Evolutionary conservation across 37 sponge, comb jelly and placozoan genomes (phyloP).

Genomic region (Beroe forskalii): DNA sequence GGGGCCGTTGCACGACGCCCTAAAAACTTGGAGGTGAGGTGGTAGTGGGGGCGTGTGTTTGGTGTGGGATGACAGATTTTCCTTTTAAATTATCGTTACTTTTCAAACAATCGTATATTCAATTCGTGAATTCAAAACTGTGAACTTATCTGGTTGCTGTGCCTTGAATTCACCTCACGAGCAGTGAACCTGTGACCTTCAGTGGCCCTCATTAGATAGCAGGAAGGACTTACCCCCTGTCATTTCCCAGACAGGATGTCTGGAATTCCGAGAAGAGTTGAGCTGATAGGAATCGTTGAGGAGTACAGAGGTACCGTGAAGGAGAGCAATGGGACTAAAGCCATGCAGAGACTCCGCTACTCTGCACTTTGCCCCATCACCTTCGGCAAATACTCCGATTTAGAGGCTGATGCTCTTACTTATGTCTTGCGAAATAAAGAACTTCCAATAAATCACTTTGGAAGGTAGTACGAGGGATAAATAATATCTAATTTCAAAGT

Average conservation of each 20-base stretch:
- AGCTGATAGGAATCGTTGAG: not conserved
- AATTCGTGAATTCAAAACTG: too few species aligned
- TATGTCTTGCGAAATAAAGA: not conserved
- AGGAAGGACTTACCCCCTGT: too few species aligned
- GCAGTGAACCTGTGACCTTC: too few species aligned
- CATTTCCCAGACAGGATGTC: not conserved
- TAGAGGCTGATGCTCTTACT: not conserved
- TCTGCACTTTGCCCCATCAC: slow-evolving; percentile 34
- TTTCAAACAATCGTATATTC: too few species aligned
- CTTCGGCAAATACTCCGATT: not conserved
- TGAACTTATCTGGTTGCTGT: too few species aligned
- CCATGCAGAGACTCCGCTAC: slow-evolving; percentile 25
- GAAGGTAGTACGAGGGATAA: too few species aligned
- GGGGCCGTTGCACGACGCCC: slow-evolving; percentile 77
- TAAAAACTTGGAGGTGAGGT: not conserved
- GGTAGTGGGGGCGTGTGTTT: too few species aligned
- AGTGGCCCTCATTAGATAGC: too few species aligned
- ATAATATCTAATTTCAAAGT: too few species aligned
- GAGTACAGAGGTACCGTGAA: slow-evolving; percentile 45
- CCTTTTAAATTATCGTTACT: too few species aligned
- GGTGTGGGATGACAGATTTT: too few species aligned
- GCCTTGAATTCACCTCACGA: too few species aligned
- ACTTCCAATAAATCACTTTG: slow-evolving; percentile 17
- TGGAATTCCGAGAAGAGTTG: not conserved
- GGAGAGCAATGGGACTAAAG: slow-evolving; percentile 40